Base-by-base conservation (phyloP, 2,113 vertebrate species). In the Catagonus wagneri region DNA sequence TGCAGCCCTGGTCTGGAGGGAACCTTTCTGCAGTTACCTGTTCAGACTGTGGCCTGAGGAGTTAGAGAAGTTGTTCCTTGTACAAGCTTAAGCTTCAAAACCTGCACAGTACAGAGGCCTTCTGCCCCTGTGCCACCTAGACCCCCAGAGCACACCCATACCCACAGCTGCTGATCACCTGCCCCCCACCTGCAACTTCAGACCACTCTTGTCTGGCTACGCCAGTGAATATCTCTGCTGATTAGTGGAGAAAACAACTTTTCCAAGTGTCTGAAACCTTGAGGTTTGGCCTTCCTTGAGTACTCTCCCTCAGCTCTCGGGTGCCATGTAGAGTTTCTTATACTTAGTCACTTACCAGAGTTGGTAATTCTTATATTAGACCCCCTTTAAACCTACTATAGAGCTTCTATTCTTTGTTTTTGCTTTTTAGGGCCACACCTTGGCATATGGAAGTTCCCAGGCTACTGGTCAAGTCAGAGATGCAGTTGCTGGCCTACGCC, bases 361-460 rank as follows among this genome's bases (percentile, higher is more conserved):
- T 58, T 78, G 34, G 19, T 39, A 90, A 65, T 90, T 90, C 20
- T 93, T 52, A 68, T 32, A 23, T 71, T 71, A 81, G 74, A 71
- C 58, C 25, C 25, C 39, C 63, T 7, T 61, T 93, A 19, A 76
- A 75, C 50, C 4, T 44, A 71, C 1, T 44, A 44, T 8, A 44
- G 44, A 44, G 44, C 8, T 44, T 44, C 44, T 44, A 44, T 8
- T 44, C 44, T 44, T 44, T 44, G 44, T 44, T 8, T 44, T 44
- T 44, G 44, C 44, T 44, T 44, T 44, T 44, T 44, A 44, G 44
- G 44, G 44, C 44, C 44, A 8, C 44, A 44, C 44, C 44, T 44
- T 44, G 44, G 44, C 44, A 44, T 44, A 44, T 44, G 44, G 44
- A 44, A 44, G 44, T 44, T 44, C 44, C 44, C 44, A 44, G 44